Conservation (phyloP, 2,797 vertebrate genomes). For the Sebastes trivittatus region DNA sequence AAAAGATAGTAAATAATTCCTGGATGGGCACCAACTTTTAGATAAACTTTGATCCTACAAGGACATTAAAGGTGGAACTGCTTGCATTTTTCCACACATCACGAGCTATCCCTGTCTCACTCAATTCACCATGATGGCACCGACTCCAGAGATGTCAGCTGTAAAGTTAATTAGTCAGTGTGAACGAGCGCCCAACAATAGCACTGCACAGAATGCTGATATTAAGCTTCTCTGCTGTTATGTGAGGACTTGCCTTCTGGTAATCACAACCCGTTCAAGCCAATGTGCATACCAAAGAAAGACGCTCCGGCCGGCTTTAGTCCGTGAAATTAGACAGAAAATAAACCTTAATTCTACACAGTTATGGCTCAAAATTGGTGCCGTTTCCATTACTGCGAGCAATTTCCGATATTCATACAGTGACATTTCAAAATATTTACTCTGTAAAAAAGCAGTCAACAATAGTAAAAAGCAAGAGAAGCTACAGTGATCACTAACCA, state of each 20-base stretch:
- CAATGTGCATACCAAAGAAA: constrained; percentile 2
- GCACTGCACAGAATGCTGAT: constrained; percentile 19
- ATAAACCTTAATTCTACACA: constrained; percentile 4
- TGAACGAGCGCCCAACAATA: constrained; percentile 27
- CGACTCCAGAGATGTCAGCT: constrained; percentile 6
- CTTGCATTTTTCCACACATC: neutral
- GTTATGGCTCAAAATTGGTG: neutral
- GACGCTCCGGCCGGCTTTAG: neutral
- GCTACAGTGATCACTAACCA: neutral
- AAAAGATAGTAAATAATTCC: neutral
- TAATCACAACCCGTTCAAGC: constrained; percentile 19
- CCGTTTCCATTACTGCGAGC: neutral
- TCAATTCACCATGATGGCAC: constrained; percentile 7
- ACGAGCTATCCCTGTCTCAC: constrained; percentile 5
- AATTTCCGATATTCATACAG: neutral
- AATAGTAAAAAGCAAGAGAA: neutral
- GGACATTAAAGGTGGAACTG: constrained; percentile 14
- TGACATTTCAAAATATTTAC: neutral
- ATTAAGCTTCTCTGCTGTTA: constrained; percentile 1
- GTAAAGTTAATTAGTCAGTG: constrained; percentile 43
- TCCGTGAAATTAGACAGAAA: constrained; percentile 11
- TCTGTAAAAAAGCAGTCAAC: neutral
- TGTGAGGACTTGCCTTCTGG: constrained; percentile 16
- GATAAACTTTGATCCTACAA: constrained; percentile 2
- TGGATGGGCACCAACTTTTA: neutral